Percentiles rank a stretch among this genome's conserved stretches.
Conservation (phyloP, 2,888 invertebrate genomes). For the Lasioglossum leucozonium region DNA sequence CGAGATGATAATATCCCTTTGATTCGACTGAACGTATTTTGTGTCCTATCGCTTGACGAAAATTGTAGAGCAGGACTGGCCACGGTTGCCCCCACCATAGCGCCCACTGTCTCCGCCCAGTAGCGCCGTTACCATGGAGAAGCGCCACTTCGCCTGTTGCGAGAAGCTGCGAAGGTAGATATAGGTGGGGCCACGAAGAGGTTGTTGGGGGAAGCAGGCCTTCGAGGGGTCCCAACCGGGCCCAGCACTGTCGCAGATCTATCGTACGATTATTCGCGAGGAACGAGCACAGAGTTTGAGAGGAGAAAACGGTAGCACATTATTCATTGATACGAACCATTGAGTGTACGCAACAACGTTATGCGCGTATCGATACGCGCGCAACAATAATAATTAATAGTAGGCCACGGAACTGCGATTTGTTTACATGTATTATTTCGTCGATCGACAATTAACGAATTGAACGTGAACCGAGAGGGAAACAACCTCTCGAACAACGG, state of each 20-base stretch:
- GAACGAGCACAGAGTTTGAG: background rate
- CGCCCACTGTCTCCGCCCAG: no score
- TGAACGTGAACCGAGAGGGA: background rate
- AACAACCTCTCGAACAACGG: background rate
- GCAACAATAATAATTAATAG: constrained; percentile 31
- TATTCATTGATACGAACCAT: background rate
- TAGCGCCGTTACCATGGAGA: no score
- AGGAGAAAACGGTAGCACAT: background rate
- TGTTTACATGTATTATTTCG: constrained; percentile 44
- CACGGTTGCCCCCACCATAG: no score
- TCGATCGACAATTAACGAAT: constrained; percentile 15
- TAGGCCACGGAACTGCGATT: constrained; percentile 36
- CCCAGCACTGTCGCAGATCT: no score
- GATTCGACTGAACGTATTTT: background rate
- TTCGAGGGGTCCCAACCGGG: no score
- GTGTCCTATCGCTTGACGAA: no score
- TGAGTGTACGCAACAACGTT: constrained; percentile 54
- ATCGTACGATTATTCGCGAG: no score
- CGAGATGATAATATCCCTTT: background rate
- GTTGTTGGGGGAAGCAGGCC: no score
- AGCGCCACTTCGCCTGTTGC: no score
- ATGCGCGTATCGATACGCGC: constrained; percentile 52
- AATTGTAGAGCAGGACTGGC: background rate
- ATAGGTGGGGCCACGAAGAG: no score
- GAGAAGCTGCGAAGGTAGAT: no score